phyloP scores from a whole-genome alignment of 2,113 vertebrate species.

The Oxygymnocypris stewartii region DNA sequence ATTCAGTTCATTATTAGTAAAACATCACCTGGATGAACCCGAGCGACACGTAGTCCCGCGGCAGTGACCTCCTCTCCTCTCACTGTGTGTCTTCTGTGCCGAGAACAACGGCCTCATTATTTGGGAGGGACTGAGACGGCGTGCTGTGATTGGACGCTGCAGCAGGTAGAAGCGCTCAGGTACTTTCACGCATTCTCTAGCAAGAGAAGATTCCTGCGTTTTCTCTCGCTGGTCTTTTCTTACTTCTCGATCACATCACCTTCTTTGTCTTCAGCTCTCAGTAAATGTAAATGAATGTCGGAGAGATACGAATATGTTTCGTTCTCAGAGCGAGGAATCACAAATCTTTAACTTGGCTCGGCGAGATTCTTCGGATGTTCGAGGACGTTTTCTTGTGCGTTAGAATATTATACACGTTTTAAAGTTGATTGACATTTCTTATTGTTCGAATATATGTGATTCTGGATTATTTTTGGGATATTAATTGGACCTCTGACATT shows the following conservation, averaged over 20 bases:
- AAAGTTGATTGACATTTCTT: background rate
- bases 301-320: background rate
- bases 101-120: conserved; percentile 39
- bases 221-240: background rate
- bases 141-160: conserved; percentile 28
- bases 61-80: background rate
- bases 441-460: background rate
- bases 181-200: background rate
- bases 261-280: background rate
- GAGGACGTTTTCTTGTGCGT: background rate
- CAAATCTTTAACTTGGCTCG: background rate
- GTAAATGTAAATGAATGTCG: background rate
- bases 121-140: conserved; percentile 30
- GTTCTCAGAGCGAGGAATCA: background rate
- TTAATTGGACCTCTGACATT: background rate
- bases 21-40: background rate
- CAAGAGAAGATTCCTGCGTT: background rate
- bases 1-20: background rate
- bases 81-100: background rate
- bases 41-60: background rate
- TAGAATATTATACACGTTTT: background rate
- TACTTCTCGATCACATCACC: background rate
- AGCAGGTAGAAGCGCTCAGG: conserved; percentile 33
- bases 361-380: background rate
- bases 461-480: background rate